phyloP scores from a whole-genome alignment of 2,113 vertebrate genomes.

The Dasyprocta punctata region DNA sequence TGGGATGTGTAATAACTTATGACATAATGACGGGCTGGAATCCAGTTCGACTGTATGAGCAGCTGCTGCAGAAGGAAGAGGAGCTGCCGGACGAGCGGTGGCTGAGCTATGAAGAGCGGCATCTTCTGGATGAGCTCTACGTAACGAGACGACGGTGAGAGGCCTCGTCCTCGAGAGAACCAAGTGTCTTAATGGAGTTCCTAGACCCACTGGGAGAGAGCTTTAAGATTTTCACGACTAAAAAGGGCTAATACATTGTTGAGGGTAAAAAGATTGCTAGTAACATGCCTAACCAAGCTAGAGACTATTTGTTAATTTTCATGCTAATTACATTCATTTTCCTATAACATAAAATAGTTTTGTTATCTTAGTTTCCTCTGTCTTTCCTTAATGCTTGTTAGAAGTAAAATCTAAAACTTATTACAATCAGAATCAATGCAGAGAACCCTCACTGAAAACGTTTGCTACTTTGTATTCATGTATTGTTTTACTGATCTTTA shows the following conservation, averaged over 20 bases:
- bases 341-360: slow-evolving; percentile 5
- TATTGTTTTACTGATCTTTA: neutral
- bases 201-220: neutral
- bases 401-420: slow-evolving; percentile 21
- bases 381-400: slow-evolving; percentile 1
- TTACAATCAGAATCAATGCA: neutral
- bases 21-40: slow-evolving; percentile 99
- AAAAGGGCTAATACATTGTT: neutral
- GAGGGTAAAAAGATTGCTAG: neutral
- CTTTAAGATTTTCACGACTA: neutral
- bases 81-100: slow-evolving; percentile 91
- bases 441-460: slow-evolving; percentile 24
- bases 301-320: neutral
- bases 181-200: neutral
- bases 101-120: slow-evolving; percentile 93
- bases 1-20: slow-evolving; percentile 98
- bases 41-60: slow-evolving; percentile 94
- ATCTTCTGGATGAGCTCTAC: slow-evolving; percentile 92
- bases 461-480: neutral
- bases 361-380: neutral
- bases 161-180: neutral
- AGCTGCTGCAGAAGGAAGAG: slow-evolving; percentile 91
- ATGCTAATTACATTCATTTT: slow-evolving; percentile 30
- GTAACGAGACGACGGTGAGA: slow-evolving; percentile 91
- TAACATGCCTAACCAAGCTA: neutral